Percentiles rank a stretch among this genome's conserved stretches.
Conservation (phyloP, 2,888 invertebrate species). For the Osmoderma eremita region DNA sequence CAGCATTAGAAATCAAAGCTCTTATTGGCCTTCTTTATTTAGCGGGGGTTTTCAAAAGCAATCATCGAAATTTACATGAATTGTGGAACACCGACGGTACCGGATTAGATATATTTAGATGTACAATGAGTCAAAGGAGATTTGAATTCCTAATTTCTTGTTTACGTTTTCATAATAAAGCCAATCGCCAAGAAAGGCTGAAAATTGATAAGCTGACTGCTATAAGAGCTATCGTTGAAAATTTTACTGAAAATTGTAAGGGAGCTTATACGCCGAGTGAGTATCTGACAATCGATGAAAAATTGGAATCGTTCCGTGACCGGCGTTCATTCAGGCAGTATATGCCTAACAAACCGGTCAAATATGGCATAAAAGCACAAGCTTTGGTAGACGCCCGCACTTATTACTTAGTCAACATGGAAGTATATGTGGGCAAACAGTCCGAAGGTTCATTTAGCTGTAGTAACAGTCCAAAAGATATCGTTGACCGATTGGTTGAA, state of each 20-base stretch:
- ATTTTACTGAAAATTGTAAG: not conserved
- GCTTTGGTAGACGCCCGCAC: no score
- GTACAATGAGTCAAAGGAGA: not conserved
- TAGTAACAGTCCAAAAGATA: no score
- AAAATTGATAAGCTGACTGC: not conserved
- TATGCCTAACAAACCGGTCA: not conserved
- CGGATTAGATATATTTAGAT: not conserved
- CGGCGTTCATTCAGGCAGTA: not conserved
- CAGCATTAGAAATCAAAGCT: not conserved
- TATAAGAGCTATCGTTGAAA: not conserved
- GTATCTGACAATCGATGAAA: not conserved
- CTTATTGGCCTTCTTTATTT: not conserved
- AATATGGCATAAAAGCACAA: not conserved
- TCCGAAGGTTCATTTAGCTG: no score
- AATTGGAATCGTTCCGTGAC: not conserved
- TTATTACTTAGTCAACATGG: no score
- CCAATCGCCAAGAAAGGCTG: not conserved
- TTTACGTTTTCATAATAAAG: not conserved
- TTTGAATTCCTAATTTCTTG: not conserved
- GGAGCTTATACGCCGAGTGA: not conserved
- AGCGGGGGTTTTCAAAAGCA: not conserved
- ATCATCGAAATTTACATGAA: not conserved
- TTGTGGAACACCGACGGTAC: not conserved
- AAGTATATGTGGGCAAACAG: no score
- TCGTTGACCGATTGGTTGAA: no score